These are phyloP conservation scores for Sturnira hondurensis DNA, from an alignment of 2,113 vertebrate species.

Conservation along the genomic window DNA sequence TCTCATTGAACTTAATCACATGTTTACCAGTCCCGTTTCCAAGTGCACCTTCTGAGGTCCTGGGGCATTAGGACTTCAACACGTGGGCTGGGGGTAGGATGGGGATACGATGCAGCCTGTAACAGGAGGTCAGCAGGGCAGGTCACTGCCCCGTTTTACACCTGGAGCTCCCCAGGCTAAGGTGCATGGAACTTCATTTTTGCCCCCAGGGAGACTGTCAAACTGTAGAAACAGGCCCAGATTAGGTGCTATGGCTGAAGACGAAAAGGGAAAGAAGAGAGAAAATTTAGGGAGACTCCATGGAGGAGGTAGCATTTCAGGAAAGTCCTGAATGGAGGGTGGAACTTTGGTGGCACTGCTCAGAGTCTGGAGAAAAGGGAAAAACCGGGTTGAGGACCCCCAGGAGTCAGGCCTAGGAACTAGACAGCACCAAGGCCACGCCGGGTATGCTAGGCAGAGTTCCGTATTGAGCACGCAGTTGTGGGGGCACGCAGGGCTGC, in stretches of 20 bases:
- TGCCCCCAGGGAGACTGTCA: not conserved
- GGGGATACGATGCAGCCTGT: not conserved
- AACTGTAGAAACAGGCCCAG: not conserved
- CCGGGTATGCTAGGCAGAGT: fast-evolving
- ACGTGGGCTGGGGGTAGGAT: not conserved
- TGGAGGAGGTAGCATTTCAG: not conserved
- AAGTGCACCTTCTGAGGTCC: not conserved
- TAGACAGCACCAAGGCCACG: not conserved
- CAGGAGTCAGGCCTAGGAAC: not conserved
- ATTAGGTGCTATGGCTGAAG: not conserved
- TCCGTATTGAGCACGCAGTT: too few relatives aligned
- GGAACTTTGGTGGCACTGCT: not conserved
- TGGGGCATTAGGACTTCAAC: not conserved
- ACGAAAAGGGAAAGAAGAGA: not conserved
- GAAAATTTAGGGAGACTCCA: not conserved
- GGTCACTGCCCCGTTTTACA: not conserved
- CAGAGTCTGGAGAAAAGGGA: not conserved
- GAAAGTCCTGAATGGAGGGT: not conserved
- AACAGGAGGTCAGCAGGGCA: too few relatives aligned
- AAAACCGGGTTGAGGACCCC: not conserved
- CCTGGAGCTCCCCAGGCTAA: not conserved
- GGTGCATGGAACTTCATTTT: not conserved
- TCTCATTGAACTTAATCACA: not conserved
- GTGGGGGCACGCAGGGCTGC: not conserved
- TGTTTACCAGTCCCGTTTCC: not conserved